Conservation (phyloP, 2,113 vertebrate species). For the Etheostoma spectabile region DNA sequence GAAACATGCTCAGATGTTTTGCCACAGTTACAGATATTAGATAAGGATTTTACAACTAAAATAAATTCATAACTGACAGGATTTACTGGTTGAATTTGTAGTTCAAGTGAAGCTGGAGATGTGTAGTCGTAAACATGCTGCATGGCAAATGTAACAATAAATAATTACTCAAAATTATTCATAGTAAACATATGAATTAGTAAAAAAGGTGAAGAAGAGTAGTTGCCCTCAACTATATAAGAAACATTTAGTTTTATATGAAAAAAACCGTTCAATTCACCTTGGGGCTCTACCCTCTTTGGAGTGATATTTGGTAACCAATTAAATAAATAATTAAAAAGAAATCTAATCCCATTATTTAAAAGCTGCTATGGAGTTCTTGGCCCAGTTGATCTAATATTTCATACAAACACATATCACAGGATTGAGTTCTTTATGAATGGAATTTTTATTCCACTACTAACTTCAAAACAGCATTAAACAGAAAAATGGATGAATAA, state of each 20-base stretch:
- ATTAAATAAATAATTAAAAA: no score
- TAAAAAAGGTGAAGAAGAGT: no score
- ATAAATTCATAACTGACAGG: conserved; percentile 15
- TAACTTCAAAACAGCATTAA: background rate
- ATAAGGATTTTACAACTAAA: conserved; percentile 13
- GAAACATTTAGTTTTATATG: no score
- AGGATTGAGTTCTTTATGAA: background rate
- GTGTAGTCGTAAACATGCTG: no score
- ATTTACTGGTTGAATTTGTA: conserved; percentile 39
- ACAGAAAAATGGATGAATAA: background rate
- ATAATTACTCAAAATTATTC: no score
- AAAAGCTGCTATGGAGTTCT: background rate
- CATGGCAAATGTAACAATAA: no score
- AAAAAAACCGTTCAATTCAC: no score
- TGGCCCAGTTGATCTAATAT: background rate
- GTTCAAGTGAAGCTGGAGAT: no score
- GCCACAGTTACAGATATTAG: background rate
- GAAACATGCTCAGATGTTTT: conserved; percentile 16
- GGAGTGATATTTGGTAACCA: background rate
- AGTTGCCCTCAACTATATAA: background rate
- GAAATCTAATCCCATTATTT: background rate
- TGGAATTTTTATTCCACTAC: background rate
- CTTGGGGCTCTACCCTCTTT: no score
- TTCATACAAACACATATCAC: background rate
- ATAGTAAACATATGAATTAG: background rate